Base-by-base conservation (phyloP, 35 echinoderm and acorn worm species). In the Ophiothrix spiculata region DNA sequence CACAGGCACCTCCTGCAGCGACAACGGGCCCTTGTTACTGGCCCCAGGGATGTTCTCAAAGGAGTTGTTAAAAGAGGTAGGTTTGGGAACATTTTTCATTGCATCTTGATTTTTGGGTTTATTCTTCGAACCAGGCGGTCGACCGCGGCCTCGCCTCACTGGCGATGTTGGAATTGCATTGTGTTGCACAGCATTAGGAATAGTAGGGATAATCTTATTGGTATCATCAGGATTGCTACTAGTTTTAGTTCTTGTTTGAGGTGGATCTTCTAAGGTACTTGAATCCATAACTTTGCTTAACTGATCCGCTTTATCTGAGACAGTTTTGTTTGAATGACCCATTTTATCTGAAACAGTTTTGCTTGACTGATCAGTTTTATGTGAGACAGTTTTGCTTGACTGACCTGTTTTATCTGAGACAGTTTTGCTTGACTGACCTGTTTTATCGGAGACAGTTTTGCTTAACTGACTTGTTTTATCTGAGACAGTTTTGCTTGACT, bases 1-100 rank as follows among this genome's bases (percentile, higher is more conserved):
- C 41, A 93, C 92, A n/a, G 92, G 89, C 31, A 85, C 92, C 49
- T 91, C 89, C n/a, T n/a, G n/a, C n/a, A n/a, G n/a, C n/a, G n/a
- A n/a, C n/a, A n/a, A n/a, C n/a, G n/a, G n/a, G 45, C 34, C 38
- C 88, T 33, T 28, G 37, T 73, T 81, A 40, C 36, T 21, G 39
- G 46, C 39, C 39, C 74, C 78, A 38, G 78, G 21, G 14, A 37
- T 21, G 10, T 37, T 32, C n/a, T 29, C 42, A 8, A 25, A 25
- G 12, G 31, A 14, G 25, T 25, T 16, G 78, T 36, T n/a, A 25
- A 34, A n/a, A 32, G 81, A 84, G 81, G 81, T 84, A 84, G 81
- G 39, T 42, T 84, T 84, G 81, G 32, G 64, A n/a, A 23, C 19
- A 77, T 31, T 39, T n/a, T 73, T 36, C 37, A 56, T n/a, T 29